Evolutionary conservation across 1,140 invertebrate species (phyloP), one percentile per base, ranked within the genome.

Genomic region (Drosophila repletoides): DNA sequence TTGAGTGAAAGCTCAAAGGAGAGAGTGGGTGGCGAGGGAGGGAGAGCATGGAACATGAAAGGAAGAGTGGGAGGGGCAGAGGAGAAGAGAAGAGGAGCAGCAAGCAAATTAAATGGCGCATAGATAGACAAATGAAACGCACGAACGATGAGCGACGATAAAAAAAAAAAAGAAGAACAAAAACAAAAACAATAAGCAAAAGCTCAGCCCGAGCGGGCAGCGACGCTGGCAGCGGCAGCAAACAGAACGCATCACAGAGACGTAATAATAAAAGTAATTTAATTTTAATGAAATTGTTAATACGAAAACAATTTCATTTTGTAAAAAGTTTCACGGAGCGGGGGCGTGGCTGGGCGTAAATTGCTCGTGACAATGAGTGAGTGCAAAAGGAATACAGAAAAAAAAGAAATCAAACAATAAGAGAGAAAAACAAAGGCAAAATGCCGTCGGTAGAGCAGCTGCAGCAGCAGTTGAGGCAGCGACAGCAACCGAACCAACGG

Each of bases 261-360:
- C 48, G 72, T 73, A 69, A 80, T 86, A 86, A 80, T 72, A 84
- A 80, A 86, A 84, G 80, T 80, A 84, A 84, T 86, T 87, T 86
- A 86, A 86, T 86, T 86, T 86, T 86, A 86, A 86, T 86, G 80
- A 86, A 86, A 86, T 86, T 86, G 80, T 86, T 86, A 86, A 86
- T 86, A 87, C 81, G 80, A 86, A 86, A 86, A 86, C 80, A 86
- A 86, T 86, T 86, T 86, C 80, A 86, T 86, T 86, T 86, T 76
- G 81, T 86, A 87, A 86, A 86, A 86, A 86, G 81, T 86, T 86
- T 76, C 58, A 61, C 64, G 15, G 19, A 41, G 46, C 5, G 15
- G 33, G 29, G 55, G 19, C 43, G 22, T 17, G 34, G 41, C 49
- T 26, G 63, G 63, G 63, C 67, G 63, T 45, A 75, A 86, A 86